Conservation (phyloP, 2,888 invertebrate genomes). For the Apotomis turbidana region DNA sequence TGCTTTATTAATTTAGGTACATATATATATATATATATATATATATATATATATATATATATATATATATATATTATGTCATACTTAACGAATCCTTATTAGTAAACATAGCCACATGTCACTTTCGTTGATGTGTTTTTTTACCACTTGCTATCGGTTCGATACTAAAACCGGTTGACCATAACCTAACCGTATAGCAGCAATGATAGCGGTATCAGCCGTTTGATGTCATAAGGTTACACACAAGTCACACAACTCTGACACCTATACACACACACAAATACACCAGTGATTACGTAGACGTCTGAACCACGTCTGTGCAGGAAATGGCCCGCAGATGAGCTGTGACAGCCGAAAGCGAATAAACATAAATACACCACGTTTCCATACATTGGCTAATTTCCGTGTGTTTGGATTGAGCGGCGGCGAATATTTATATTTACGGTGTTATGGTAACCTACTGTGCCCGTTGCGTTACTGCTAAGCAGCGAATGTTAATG, state of each 20-base stretch:
- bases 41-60: too few relatives aligned
- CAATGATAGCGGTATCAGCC: conserved; percentile 24
- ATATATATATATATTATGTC: too few relatives aligned
- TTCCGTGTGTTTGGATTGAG: conserved; percentile 33
- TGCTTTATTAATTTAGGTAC: too few relatives aligned
- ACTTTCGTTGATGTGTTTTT: too few relatives aligned
- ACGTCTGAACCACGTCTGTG: conserved; percentile 67
- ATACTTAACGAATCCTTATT: too few relatives aligned
- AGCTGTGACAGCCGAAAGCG: conserved; percentile 57
- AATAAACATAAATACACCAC: conserved; percentile 39
- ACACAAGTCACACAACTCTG: conserved; percentile 11
- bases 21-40: too few relatives aligned
- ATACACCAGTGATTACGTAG: conserved; percentile 33
- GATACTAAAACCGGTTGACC: not conserved
- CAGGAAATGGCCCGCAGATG: conserved; percentile 78
- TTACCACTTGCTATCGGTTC: not conserved
- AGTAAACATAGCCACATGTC: too few relatives aligned
- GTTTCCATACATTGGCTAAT: conserved; percentile 34
- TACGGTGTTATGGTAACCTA: not conserved
- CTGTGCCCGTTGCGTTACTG: not conserved
- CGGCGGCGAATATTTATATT: not conserved
- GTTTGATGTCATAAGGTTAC: conserved; percentile 9
- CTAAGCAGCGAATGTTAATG: not conserved
- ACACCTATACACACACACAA: conserved; percentile 5
- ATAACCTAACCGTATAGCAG: conserved; percentile 12